These are phyloP conservation scores for Genyomyrus donnyi DNA, from an alignment of 2,113 vertebrate species.

Conservation along the genomic window DNA sequence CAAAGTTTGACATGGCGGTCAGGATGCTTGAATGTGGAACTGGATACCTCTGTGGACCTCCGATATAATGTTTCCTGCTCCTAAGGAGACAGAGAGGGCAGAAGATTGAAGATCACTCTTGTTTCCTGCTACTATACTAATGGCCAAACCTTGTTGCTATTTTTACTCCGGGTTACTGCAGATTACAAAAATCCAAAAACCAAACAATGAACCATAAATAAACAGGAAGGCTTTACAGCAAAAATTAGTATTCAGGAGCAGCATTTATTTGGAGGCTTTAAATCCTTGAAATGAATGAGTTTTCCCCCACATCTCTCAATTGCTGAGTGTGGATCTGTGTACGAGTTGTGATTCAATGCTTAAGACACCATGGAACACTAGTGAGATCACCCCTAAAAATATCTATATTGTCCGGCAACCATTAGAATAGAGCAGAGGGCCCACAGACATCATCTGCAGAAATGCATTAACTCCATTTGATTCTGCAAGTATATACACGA, in stretches of 20 bases:
- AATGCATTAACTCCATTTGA: background rate
- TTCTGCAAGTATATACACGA: background rate
- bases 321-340: background rate
- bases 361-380: background rate
- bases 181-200: background rate
- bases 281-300: no score
- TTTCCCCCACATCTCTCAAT: background rate
- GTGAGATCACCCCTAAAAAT: background rate
- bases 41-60: constrained; percentile 68
- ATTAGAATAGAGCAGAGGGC: background rate
- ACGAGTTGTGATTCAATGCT: background rate
- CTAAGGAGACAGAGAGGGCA: constrained; percentile 45
- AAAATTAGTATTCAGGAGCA: background rate
- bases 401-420: background rate
- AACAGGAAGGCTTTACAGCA: background rate
- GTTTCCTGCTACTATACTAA: background rate
- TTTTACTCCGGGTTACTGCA: background rate
- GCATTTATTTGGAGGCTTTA: background rate
- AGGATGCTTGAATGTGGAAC: constrained; percentile 78
- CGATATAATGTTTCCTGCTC: constrained; percentile 82
- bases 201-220: background rate
- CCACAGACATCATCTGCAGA: background rate
- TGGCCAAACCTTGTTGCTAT: background rate
- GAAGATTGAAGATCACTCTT: no score
- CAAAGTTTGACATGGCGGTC: constrained; percentile 83